Conservation (phyloP, 2,888 invertebrate species). For the Marronus borbonicus region DNA sequence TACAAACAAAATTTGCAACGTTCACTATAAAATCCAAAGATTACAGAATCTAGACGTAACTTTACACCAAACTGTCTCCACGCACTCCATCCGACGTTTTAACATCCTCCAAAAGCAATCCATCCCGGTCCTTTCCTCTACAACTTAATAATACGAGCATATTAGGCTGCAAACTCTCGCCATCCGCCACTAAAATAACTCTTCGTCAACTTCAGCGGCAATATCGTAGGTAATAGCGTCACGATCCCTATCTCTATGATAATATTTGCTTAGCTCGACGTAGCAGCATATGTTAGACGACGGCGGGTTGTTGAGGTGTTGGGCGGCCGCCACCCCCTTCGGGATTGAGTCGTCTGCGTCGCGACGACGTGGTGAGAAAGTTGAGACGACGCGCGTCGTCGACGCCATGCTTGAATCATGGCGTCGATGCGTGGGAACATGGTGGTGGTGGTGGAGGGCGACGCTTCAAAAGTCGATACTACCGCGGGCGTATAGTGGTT, state of each 20-base stretch:
- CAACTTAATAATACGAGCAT: no score
- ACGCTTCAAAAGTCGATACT: constrained; percentile 53
- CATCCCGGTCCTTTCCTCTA: no score
- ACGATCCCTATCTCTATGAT: neutral
- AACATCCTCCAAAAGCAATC: no score
- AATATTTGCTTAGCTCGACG: neutral
- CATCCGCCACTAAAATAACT: neutral
- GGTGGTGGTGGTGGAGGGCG: constrained; percentile 10
- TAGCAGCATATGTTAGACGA: neutral
- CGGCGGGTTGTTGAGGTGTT: neutral
- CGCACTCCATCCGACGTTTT: no score
- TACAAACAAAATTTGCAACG: no score
- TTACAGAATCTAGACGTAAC: no score
- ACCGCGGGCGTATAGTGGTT: constrained; percentile 13
- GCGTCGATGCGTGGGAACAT: constrained; percentile 49
- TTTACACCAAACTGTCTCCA: no score
- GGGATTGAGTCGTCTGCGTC: neutral
- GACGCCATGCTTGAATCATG: constrained; percentile 58
- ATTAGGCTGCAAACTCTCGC: no score
- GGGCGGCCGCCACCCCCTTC: neutral
- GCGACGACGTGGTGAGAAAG: constrained; percentile 13
- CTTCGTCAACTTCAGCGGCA: neutral
- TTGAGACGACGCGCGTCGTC: constrained; percentile 41
- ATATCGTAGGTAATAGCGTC: no score
- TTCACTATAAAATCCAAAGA: no score